Base-by-base conservation (phyloP, 1,140 invertebrate species). In the Holotrichia oblita region DNA sequence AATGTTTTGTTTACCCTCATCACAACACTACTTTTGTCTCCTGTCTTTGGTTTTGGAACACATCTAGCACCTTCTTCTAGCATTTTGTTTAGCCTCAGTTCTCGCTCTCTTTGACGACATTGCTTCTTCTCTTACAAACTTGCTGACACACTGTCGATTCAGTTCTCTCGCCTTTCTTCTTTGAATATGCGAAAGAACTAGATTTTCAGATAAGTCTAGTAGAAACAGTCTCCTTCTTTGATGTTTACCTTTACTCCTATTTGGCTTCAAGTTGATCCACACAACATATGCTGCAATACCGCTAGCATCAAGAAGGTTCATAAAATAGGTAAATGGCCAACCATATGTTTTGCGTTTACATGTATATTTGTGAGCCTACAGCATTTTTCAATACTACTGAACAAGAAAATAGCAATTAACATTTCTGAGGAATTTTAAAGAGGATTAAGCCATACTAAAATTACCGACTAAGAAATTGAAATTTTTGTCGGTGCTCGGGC, bases 251-350 rank as follows among this genome's bases (percentile, higher is more conserved):
- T 69, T 69, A 69, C 10, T 69, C 22, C 64, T 3, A 69, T 69
- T 69, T 69, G 64, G 64, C 2, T 69, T 69, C 64, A 69, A 69
- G 24, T 69, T 69, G 22, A 69, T 69, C 64, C 64, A 27, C 64
- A 10, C 10, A 27, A 69, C 64, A 22, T 69, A 27, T 69, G 24
- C 64, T 69, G 64, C 64, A 69, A 69, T 27, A 69, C 24, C 64
- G 64, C 24, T 69, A 3, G 10, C 64, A 10, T 69, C 17, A 27
- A 69, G 64, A 69, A 69, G 24, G 64, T 69, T 69, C 64, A 69
- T 69, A 24, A 48, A 69, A 69, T 69, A 24, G 2, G 64, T 4
- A 69, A 69, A 69, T 69, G 24, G 24, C 17, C 17, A 20, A 69
- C 2, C 2, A 20, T 69, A 3, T 69, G 14, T 69, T 69, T 20